Base-by-base conservation (phyloP, 2,113 vertebrate genomes). In the Dicerorhinus sumatrensis region DNA sequence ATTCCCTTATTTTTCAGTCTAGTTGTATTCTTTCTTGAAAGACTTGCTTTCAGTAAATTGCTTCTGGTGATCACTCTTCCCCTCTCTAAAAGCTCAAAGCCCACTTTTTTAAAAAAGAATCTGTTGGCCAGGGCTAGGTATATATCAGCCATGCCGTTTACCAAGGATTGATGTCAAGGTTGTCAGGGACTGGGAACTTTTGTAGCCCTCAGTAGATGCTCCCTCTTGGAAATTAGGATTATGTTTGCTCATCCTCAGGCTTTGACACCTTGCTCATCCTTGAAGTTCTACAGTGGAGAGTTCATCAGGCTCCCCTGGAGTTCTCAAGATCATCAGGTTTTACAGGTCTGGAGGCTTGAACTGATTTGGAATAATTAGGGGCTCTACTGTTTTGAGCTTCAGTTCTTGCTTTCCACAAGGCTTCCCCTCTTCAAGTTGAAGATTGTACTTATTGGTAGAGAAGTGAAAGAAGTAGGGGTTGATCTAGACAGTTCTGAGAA, bases 81-180 rank as follows among this genome's bases (percentile, higher is more conserved):
- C n/a, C 54, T 89, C 80, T 65, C 65, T 76, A 69, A 58, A 91
- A 87, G 39, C 48, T 96, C 27, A 88, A 82, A 75, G 48, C 31
- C 51, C 76, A 54, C 7, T 11, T 77, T 93, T 70, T 86, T 62
- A 36, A 67, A 86, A 46, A 83, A 54, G 21, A 54, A 54, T 54
- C 16, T 3, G 11, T 76, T 17, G 60, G 3, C 33, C 17, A 87
- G 51, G 10, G 39, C 27, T 62, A n/a, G 17, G 21, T 87, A 7
- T 94, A 33, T 67, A 21, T 67, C 11, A 67, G 33, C 72, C 83
- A 42, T 70, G 9, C 23, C 23, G 21, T 85, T 90, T 46, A 13
- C 17, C 29, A 46, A 39, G 58, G 81, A 73, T 29, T 85, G 42
- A 56, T 12, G 21, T 76, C 80, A 54, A 31, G 29, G 23, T 42